phyloP scores from a whole-genome alignment of 2,113 vertebrate species.

The Cyanistes caeruleus region DNA sequence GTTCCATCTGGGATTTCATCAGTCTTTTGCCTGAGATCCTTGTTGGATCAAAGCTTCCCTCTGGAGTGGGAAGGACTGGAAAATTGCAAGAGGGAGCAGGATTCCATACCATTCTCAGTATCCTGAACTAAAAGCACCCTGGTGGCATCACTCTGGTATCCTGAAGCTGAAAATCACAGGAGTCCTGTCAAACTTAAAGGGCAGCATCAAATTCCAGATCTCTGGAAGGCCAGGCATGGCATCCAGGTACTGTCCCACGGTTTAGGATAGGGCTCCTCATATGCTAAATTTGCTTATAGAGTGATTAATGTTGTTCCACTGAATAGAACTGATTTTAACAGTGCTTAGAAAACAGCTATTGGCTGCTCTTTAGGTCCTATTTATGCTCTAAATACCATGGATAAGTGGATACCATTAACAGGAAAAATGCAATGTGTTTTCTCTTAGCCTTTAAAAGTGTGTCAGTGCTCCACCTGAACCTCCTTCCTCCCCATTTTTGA shows the following conservation, averaged over 20 bases:
- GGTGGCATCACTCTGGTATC: neutral
- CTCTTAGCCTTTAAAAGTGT: neutral
- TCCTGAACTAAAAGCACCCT: neutral
- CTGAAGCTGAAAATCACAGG: neutral
- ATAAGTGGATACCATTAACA: neutral
- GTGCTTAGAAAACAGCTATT: neutral
- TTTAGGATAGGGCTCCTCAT: neutral
- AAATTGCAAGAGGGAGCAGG: neutral
- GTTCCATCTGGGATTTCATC: conserved; percentile 8
- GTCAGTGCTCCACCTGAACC: neutral
- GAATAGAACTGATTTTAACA: neutral
- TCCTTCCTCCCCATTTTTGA: neutral
- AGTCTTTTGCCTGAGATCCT: neutral
- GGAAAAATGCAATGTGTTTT: neutral
- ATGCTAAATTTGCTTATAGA: neutral
- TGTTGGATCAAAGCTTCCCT: neutral
- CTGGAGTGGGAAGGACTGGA: neutral
- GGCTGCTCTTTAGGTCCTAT: neutral
- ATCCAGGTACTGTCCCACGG: neutral
- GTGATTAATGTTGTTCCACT: neutral
- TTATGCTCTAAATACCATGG: neutral
- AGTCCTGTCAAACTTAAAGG: neutral
- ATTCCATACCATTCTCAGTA: neutral
- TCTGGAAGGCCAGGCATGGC: neutral
- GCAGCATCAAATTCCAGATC: neutral